Evolutionary conservation across 53 echinoderm and acorn worm genomes (phyloP).

Genomic region (Echinometra lucunter): DNA sequence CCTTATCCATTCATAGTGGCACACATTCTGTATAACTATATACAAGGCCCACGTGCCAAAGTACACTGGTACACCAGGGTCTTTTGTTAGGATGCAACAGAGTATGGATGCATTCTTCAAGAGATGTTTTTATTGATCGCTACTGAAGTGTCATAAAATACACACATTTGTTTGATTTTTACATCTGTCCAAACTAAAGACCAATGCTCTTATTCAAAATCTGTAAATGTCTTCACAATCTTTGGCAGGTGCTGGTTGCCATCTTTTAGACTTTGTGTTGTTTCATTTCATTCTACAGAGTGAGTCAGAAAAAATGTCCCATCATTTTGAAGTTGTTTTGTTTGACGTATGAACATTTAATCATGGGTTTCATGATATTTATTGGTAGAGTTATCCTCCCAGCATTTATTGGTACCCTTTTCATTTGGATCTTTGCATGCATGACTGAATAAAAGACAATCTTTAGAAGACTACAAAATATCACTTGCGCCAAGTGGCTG

Average conservation of each 20-base stretch:
- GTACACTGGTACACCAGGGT: no score
- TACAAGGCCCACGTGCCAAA: background rate
- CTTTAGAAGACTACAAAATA: no score
- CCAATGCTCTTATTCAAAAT: background rate
- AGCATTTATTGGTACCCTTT: no score
- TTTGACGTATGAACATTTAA: background rate
- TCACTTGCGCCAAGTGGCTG: no score
- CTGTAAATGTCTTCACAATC: background rate
- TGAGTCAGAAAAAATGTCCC: no score
- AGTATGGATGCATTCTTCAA: background rate
- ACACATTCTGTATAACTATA: background rate
- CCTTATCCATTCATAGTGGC: background rate
- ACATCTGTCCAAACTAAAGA: constrained; percentile 43
- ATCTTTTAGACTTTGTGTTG: background rate
- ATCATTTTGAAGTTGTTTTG: no score
- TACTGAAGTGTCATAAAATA: constrained; percentile 13
- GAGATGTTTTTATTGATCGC: background rate
- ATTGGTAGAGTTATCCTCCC: no score
- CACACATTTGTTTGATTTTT: constrained; percentile 49
- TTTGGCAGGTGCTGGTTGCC: background rate
- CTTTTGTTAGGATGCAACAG: background rate
- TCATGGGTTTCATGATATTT: no score
- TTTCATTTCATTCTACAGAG: no score
- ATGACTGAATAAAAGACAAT: no score
- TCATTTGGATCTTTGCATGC: no score